phyloP scores from a whole-genome alignment of 2,888 invertebrate genomes.

The Teleiodes luculella region DNA sequence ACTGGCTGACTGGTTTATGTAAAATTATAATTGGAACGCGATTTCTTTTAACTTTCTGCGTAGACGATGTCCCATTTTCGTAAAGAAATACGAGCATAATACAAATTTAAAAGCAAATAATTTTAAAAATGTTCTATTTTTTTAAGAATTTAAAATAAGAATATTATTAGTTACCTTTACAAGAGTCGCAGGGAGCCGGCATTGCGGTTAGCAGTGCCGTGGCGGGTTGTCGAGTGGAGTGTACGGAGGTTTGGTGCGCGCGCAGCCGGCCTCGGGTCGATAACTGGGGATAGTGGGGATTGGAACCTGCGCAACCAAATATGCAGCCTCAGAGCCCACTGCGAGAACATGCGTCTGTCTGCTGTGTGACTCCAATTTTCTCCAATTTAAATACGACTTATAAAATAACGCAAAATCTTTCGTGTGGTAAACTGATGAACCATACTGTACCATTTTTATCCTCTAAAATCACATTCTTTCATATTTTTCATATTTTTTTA shows the following conservation, averaged over 20 bases:
- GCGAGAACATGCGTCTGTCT: no score
- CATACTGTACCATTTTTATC: no score
- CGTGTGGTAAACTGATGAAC: no score
- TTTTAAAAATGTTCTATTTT: no score
- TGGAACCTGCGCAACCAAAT: constrained; percentile 36
- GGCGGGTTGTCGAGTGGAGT: neutral
- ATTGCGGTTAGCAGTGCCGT: constrained; percentile 32
- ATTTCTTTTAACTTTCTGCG: neutral
- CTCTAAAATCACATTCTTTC: no score
- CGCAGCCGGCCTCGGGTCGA: constrained; percentile 63
- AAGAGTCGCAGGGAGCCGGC: constrained; percentile 71
- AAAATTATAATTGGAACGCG: neutral
- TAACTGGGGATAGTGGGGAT: constrained; percentile 68
- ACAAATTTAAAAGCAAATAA: neutral
- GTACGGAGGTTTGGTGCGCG: constrained; percentile 43
- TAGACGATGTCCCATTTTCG: neutral
- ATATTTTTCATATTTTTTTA: no score
- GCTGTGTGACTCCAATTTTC: no score
- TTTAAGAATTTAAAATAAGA: neutral
- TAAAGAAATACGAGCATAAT: neutral
- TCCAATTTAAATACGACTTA: no score
- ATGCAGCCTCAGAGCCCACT: no score
- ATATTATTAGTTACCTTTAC: constrained; percentile 52
- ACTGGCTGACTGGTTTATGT: neutral
- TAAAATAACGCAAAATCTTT: no score